A percentile compares a stretch with the other conserved stretches of the same genome.
Evolutionary conservation across 2,113 vertebrate species (phyloP).

Genomic region (Smithornis capensis): DNA sequence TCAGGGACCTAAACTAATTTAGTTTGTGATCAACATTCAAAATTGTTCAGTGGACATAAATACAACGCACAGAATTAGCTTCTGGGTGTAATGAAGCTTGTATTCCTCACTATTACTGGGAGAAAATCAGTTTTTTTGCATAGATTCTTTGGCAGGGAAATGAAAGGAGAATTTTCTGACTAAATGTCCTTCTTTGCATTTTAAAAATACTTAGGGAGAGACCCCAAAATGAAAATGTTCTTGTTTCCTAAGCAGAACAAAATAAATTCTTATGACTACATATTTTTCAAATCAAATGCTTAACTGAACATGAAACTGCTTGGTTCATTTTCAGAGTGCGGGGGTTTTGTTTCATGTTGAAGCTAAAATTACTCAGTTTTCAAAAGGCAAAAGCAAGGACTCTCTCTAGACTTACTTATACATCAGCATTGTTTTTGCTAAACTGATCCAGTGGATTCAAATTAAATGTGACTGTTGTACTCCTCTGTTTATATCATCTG

Average conservation of each 20-base stretch:
- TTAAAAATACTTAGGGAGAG: not conserved
- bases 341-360: not conserved
- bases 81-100: not conserved
- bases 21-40: not conserved
- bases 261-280: not conserved
- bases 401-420: not conserved
- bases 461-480: not conserved
- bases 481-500: not conserved
- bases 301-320: not conserved
- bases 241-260: not conserved
- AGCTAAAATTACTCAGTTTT: not conserved
- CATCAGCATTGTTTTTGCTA: not conserved
- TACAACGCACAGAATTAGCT: not conserved
- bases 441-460: not conserved
- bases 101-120: not conserved
- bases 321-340: not conserved
- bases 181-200: not conserved
- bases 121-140: not conserved
- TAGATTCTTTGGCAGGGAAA: not conserved
- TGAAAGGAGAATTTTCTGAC: not conserved
- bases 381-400: not conserved
- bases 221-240: not conserved
- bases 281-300: not conserved
- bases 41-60: not conserved
- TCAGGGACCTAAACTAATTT: not conserved